A percentile compares a stretch with the other conserved stretches of the same genome.
Conservation (phyloP, 2,113 vertebrate species). For the Odocoileus hemionus region DNA sequence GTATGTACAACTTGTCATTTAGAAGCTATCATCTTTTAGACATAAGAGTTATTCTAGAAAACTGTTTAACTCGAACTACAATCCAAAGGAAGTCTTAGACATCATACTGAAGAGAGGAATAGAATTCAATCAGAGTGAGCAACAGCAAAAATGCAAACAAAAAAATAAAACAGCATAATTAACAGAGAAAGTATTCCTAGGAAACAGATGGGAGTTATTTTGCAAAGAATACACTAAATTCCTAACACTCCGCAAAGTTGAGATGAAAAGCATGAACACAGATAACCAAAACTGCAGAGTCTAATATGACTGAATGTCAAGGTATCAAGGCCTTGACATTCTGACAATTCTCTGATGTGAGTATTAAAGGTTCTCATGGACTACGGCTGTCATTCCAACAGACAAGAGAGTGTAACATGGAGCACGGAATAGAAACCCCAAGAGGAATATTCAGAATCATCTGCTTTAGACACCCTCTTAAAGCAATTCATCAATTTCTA, state of each 20-base stretch:
- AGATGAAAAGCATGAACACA: neutral
- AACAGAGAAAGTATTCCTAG: neutral
- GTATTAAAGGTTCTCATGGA: neutral
- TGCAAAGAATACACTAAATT: neutral
- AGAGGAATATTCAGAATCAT: neutral
- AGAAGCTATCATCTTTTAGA: neutral
- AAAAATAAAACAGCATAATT: neutral
- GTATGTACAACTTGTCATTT: neutral
- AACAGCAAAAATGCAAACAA: neutral
- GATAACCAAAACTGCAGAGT: neutral
- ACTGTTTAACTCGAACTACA: neutral
- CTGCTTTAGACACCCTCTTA: neutral
- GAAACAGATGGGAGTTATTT: neutral
- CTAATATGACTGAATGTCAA: neutral
- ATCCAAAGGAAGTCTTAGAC: neutral
- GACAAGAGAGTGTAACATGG: neutral
- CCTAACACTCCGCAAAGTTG: neutral
- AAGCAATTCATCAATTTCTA: neutral
- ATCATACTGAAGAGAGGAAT: neutral
- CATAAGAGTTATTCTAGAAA: neutral
- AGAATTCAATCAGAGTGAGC: neutral
- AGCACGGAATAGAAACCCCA: neutral
- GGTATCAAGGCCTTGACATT: neutral
- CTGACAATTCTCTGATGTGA: neutral
- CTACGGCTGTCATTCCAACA: neutral